phyloP scores from a whole-genome alignment of 2,113 vertebrate genomes.

The Neoarius graeffei region DNA sequence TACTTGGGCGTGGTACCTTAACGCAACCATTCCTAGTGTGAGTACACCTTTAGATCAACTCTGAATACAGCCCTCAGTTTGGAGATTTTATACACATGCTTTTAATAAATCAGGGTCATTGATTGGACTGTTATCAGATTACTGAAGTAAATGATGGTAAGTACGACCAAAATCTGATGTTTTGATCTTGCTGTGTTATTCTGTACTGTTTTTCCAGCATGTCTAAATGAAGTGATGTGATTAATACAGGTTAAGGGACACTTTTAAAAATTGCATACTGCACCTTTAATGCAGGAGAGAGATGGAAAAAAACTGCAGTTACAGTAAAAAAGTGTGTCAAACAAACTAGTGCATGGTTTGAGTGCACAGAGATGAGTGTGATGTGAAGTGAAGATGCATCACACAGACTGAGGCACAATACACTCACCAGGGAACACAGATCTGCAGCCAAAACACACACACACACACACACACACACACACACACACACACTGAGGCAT shows the following conservation, averaged over 20 bases:
- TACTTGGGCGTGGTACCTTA: too few relatives aligned
- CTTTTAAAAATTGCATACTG: background rate
- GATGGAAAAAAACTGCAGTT: background rate
- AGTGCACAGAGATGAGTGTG: background rate
- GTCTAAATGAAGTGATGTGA: background rate
- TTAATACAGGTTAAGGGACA: background rate
- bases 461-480: background rate
- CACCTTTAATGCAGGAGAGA: background rate
- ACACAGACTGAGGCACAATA: background rate
- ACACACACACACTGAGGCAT: background rate
- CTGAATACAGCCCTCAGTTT: background rate
- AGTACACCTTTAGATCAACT: too few relatives aligned
- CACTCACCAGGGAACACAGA: background rate
- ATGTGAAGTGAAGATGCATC: background rate
- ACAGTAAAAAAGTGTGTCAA: background rate
- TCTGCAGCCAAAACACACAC: conserved; percentile 26
- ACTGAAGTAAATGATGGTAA: too few relatives aligned
- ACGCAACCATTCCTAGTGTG: too few relatives aligned
- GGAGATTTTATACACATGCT: background rate
- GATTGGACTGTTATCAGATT: background rate
- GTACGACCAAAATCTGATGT: background rate
- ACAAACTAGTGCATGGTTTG: background rate
- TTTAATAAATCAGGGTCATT: background rate
- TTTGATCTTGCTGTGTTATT: background rate
- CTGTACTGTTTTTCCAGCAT: background rate